Evolutionary conservation across 1,140 invertebrate species (phyloP), one percentile per base, ranked within the genome.

Genomic region (Drosophila dunni): DNA sequence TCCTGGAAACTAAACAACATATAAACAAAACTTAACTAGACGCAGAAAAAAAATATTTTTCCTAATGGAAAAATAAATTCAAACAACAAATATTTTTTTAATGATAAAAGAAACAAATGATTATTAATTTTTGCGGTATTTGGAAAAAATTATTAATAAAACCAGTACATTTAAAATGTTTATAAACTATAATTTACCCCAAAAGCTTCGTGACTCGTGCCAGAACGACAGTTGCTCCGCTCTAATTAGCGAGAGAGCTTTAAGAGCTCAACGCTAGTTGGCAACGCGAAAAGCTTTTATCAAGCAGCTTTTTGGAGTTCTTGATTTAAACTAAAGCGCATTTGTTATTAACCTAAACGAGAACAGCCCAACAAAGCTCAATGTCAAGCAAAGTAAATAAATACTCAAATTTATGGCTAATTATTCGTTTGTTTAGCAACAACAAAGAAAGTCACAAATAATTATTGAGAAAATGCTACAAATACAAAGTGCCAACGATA

Each of bases 401-500:
- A 58, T 33, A 36, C n/a, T 15, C 7, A n/a, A 58, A 50, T 42
- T 34, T 17, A 57, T 33, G 11, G n/a, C n/a, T 11, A 45, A 36
- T 56, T 53, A 36, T 8, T 4, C 6, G 24, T 13, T 29, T n/a
- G 11, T 4, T 33, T 0, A 8, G 10, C 0, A 33, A 51, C 48
- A 24, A 20, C 11, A 34, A 56, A 13, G 8, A 11, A 42, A 33
- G n/a, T 10, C 38, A 45, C 51, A 45, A 51, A 38, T 13, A 15
- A 46, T 15, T 54, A 66, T 15, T 36, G 13, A 1, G 34, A 34
- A 45, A 17, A 29, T 48, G 36, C 36, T 56, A 40, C 11, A 11
- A n/a, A 61, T 7, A 46, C n/a, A 29, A 33, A 46, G 54, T 46
- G 44, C 8, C 0, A 17, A 33, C 58, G 83, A 86, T 86, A 86